These are phyloP conservation scores for Ametastegia equiseti DNA, from an alignment of 2,888 invertebrate genomes.

Conservation along the genomic window DNA sequence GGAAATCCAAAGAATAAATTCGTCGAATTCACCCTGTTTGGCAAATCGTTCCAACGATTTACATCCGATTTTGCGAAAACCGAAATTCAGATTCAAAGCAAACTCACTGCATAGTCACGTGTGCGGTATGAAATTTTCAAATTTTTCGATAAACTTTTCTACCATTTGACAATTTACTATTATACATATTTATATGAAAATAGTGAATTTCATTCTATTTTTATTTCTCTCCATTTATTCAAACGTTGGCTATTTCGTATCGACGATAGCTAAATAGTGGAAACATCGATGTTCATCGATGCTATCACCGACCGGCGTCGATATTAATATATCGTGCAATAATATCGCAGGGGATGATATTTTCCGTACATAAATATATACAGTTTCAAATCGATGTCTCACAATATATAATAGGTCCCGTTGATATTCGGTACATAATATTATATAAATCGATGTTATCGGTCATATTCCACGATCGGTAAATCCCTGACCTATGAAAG, in stretches of 20 bases:
- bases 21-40: neutral
- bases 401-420: neutral
- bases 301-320: neutral
- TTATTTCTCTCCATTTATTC: neutral
- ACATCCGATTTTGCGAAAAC: neutral
- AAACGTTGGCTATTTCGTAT: too few relatives aligned
- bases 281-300: neutral
- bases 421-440: too few relatives aligned
- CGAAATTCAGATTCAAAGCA: neutral
- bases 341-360: neutral
- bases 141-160: too few relatives aligned
- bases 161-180: too few relatives aligned
- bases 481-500: conserved; percentile 42
- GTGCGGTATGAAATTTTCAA: neutral
- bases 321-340: neutral
- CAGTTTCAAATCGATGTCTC: neutral
- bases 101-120: too few relatives aligned
- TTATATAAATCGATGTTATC: conserved; percentile 34
- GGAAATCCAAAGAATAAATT: neutral
- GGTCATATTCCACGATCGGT: neutral
- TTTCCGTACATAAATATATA: neutral
- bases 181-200: too few relatives aligned
- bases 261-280: neutral
- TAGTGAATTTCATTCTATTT: too few relatives aligned
- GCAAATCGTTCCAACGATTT: too few relatives aligned